Conservation (phyloP, 2,113 vertebrate species). For the Gambusia holbrooki region DNA sequence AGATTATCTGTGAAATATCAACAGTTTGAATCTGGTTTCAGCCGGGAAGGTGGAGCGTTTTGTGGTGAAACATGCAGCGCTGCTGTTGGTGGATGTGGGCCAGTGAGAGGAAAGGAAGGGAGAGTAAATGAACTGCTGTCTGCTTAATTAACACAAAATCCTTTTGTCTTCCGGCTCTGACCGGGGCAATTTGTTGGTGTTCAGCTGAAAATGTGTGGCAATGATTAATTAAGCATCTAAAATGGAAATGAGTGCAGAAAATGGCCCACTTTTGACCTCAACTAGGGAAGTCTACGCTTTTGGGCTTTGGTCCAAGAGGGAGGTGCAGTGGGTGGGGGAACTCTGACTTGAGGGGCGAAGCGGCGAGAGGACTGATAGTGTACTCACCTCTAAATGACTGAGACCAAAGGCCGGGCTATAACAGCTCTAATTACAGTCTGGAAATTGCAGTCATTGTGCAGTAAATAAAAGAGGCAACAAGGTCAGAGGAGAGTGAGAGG, state of each 20-base stretch:
- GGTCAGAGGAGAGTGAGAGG: constrained; percentile 42
- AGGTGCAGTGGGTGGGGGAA: constrained; percentile 11
- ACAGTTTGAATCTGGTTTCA: constrained; percentile 26
- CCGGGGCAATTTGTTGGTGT: constrained; percentile 70
- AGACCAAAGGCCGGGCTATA: constrained; percentile 56
- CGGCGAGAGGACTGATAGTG: constrained; percentile 37
- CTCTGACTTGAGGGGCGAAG: not conserved
- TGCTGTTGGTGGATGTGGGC: constrained; percentile 22
- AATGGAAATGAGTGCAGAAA: constrained; percentile 51
- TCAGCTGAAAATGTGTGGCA: constrained; percentile 62
- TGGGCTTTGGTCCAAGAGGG: constrained; percentile 3
- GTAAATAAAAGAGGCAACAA: constrained; percentile 70
- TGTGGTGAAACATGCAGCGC: constrained; percentile 23
- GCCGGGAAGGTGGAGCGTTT: constrained; percentile 21
- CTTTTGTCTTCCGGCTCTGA: constrained; percentile 73
- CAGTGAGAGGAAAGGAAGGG: constrained; percentile 26
- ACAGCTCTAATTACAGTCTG: constrained; percentile 64
- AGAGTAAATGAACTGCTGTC: constrained; percentile 69
- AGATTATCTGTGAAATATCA: not conserved
- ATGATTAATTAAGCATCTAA: constrained; percentile 71
- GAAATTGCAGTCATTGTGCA: constrained; percentile 62
- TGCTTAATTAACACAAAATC: constrained; percentile 75
- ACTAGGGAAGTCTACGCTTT: constrained; percentile 6
- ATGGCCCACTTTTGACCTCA: constrained; percentile 22
- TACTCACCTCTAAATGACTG: constrained; percentile 58